phyloP scores from a whole-genome alignment of 2,888 invertebrate species.

The Tuta absoluta region DNA sequence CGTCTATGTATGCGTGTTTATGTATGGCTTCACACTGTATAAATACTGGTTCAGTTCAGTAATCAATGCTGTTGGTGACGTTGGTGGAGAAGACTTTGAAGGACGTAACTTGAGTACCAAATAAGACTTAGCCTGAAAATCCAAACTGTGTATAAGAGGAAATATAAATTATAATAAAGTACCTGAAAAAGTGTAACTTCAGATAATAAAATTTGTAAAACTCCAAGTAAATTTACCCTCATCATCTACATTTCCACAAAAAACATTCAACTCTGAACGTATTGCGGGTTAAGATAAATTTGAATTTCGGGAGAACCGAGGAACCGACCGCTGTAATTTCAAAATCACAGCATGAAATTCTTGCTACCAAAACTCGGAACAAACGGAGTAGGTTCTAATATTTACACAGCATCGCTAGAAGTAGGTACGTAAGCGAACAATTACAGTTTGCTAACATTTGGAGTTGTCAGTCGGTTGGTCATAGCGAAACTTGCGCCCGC shows the following conservation, averaged over 20 bases:
- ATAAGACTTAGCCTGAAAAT: too few relatives aligned
- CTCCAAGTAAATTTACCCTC: too few relatives aligned
- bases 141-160: too few relatives aligned
- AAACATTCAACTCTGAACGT: neutral
- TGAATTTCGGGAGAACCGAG: neutral
- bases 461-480: conserved; percentile 44
- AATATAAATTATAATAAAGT: too few relatives aligned
- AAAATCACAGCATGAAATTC: neutral
- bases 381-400: neutral
- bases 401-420: conserved; percentile 8
- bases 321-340: neutral
- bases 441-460: conserved; percentile 15
- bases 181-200: too few relatives aligned
- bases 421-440: conserved; percentile 9
- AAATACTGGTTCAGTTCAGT: neutral
- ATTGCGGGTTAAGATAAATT: neutral
- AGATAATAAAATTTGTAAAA: too few relatives aligned
- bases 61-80: conserved; percentile 1
- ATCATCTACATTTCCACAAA: neutral
- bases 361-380: conserved; percentile 1
- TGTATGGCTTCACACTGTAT: conserved; percentile 3
- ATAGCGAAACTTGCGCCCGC: conserved; percentile 50
- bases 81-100: neutral
- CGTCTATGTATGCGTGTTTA: neutral
- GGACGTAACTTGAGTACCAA: neutral